Evolutionary conservation across 30 jellyfish, hydroid and myxozoan species (phyloP), one percentile per base, ranked within the genome.

Genomic region (Hydractinia echinata): DNA sequence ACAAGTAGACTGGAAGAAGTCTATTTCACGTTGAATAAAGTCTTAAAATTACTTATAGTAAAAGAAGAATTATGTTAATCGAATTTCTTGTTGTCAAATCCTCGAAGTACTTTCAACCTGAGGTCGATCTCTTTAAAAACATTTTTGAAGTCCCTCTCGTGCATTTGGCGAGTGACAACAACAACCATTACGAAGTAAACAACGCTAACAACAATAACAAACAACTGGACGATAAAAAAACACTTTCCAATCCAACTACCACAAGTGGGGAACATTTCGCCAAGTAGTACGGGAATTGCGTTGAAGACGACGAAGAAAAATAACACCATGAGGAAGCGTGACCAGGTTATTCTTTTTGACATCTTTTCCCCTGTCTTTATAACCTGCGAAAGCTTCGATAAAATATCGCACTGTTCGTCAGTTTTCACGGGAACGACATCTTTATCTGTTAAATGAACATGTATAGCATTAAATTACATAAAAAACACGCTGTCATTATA

Each of bases 281-380:
- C 88, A 79, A 49, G 80, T 55, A 79, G 66, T 15, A 79, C 90
- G 4, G 96, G 94, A 83, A 84, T 72, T 20, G 79, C 61, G 14
- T 83, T 72, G 60, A 84, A 76, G 67, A 82, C 66, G 16, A 79
- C 62, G 11, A 84, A 82, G 21, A 84, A 16, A 55, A 84, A 19
- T 81, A 87, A 79, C 55, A 84, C 74, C 4, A 85, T 79, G 6
- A 79, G 30, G 58, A 84, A 74, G 66, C 82, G 44, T 7, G 49
- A 66, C 96, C 96, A 88, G 50, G 76, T 60, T 79, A 83, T 71
- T 39, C 83, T 92, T 54, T 82, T 88, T 4, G 94, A 87, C 4
- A 53, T 13, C 55, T 74, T 79, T 81, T 51, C 81, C 5, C 94
- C 96, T 15, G 81, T 82, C 9, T 74, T 79, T 44, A 81, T 76